Base-by-base conservation (phyloP, 2,113 vertebrate genomes). In the Prolemur simus region DNA sequence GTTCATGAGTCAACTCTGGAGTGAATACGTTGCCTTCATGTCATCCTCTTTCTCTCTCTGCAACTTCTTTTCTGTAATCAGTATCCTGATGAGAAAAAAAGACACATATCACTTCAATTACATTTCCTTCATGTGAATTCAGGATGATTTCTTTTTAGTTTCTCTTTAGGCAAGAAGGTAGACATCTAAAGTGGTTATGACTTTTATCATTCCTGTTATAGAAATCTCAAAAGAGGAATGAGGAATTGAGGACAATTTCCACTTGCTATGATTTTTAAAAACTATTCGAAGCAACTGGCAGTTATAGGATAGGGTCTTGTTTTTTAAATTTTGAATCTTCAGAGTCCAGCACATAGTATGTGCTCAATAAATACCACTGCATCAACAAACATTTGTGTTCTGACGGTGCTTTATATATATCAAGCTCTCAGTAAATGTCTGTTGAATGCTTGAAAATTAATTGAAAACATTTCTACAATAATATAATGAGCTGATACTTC, bases 1-100 rank as follows among this genome's bases (percentile, higher is more conserved):
- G 32, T 86, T 96, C 60, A 84, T 34, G 69, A 63, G 73, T 91
- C 97, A 76, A 5, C 83, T 95, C 94, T 47, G 89, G 89, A 76
- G 27, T 49, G n/a, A 92, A 49, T 23, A 8, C 64, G 0, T 77
- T 89, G 52, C 56, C 54, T 90, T 45, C 58, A 1, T 69, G 91
- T 54, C 87, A 49, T 37, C 27, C 32, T 34, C 18, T 29, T 2
- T 7, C 4, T 4, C 2, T n/a, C 34, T 58, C 29, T 29, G 37
- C 27, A 58, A 5, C 45, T 39, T 39, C 23, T 74, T 68, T 2
- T 14, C 37, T 60, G 37, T 34, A 10, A 76, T 71, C 73, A 32
- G 21, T 23, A 69, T 37, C 63, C 63, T 29, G 42, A 83, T 17
- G 69, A 84, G 49, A 42, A 37, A 47, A 89, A 54, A 54, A 47